Percentiles rank a stretch among this genome's conserved stretches.
Evolutionary conservation across 2,113 vertebrate species (phyloP).

Genomic region (Macrotis lagotis): DNA sequence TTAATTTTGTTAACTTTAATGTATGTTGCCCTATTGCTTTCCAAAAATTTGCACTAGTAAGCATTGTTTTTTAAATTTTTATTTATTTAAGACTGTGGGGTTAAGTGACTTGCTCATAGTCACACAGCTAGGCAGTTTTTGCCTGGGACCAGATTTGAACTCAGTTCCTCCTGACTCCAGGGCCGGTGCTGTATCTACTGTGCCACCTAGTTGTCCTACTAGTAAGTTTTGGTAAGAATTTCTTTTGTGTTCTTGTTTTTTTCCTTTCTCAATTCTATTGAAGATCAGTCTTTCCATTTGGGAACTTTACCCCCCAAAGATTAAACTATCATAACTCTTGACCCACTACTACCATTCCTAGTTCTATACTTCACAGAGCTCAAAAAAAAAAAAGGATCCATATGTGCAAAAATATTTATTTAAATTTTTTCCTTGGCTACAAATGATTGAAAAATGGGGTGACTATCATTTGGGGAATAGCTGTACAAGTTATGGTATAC

Average conservation of each 20-base stretch:
- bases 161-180: too few species aligned
- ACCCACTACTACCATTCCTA: background rate
- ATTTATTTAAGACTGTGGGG: too few species aligned
- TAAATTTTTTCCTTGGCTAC: background rate
- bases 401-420: background rate
- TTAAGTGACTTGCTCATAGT: too few species aligned
- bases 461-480: background rate
- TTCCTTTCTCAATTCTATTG: background rate
- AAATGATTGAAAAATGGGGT: background rate
- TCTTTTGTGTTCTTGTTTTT: background rate
- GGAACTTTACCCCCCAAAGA: background rate
- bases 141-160: too few species aligned
- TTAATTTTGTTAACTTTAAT: background rate
- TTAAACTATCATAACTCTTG: background rate
- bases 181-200: too few species aligned
- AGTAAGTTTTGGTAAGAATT: background rate
- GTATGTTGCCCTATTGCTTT: background rate
- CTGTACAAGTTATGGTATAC: background rate
- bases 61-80: too few species aligned
- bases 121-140: too few species aligned
- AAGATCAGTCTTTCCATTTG: background rate
- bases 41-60: background rate
- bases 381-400: background rate
- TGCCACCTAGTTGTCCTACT: too few species aligned
- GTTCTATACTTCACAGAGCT: background rate